These are phyloP conservation scores for Ichneumoninae sp. DNA, from an alignment of 2,888 invertebrate genomes.

Conservation along the genomic window DNA sequence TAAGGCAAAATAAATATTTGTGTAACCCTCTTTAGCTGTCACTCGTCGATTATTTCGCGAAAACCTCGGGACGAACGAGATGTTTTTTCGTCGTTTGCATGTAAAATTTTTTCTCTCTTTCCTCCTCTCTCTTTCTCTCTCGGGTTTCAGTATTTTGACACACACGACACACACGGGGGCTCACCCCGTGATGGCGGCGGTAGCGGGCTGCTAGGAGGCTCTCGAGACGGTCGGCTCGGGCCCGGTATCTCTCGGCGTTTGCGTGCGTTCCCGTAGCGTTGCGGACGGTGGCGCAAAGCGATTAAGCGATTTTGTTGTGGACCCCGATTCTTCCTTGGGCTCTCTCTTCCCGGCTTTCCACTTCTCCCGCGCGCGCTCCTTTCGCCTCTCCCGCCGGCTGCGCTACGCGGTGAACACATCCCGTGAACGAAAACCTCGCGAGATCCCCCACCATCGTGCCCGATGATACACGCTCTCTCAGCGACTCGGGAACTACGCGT, in stretches of 20 bases:
- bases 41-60: slow-evolving; percentile 65
- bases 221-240: slow-evolving; percentile 49
- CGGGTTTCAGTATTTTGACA: slow-evolving; percentile 52
- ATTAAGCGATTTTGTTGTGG: slow-evolving; percentile 85
- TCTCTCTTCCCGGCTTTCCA: slow-evolving; percentile 80
- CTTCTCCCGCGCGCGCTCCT: slow-evolving; percentile 80
- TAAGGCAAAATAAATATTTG: slow-evolving; percentile 2
- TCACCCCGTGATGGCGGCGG: slow-evolving; percentile 70
- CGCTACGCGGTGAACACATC: slow-evolving; percentile 78
- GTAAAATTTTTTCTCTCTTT: not conserved
- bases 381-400: slow-evolving; percentile 80
- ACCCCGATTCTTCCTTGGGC: slow-evolving; percentile 82
- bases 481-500: not conserved
- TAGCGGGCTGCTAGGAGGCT: slow-evolving; percentile 75
- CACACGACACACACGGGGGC: slow-evolving; percentile 68
- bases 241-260: slow-evolving; percentile 51
- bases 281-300: slow-evolving; percentile 84
- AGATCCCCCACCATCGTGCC: slow-evolving; percentile 58
- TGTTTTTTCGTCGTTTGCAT: slow-evolving; percentile 1
- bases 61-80: slow-evolving; percentile 20
- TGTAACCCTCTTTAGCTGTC: slow-evolving; percentile 69
- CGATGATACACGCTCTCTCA: slow-evolving; percentile 16
- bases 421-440: slow-evolving; percentile 77
- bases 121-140: slow-evolving; percentile 16
- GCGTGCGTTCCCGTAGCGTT: slow-evolving; percentile 69